Evolutionary conservation across 2,888 invertebrate genomes (phyloP), one percentile per base, ranked within the genome.

Genomic region (Diarsia mendica): DNA sequence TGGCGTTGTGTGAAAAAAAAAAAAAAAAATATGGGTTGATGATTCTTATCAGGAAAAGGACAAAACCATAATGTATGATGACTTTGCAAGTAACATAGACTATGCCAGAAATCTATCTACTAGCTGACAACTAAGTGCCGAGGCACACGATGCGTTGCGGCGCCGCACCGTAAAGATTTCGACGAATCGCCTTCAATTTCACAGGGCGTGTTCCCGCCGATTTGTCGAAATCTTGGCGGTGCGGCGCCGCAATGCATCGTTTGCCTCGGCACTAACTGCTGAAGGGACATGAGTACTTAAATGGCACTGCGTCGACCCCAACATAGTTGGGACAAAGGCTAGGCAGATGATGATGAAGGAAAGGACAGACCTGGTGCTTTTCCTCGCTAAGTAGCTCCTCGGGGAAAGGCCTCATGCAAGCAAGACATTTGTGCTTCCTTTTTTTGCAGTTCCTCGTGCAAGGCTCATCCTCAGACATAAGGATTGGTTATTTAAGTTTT

Each of bases 371-470:
- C 39, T 80, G 67, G 8, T 75, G 75, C 48, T 83, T 80, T 64
- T 85, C 67, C 1, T 77, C 79, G 39, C 77, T 64, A 2, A 74
- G 15, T 0, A 72, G n/a, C 18, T 86, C 77, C 11, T 55, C 11
- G 8, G 48, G 18, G 39, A 39, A 82, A 44, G 20, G 81, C n/a
- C 78, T 67, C 2, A 90, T 53, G 72, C 91, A 91, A 0, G 92
- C 90, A 2, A 89, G 61, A 58, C 90, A 91, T 73, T 89, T 87
- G 13, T 84, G 85, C 13, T 85, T 85, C n/a, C 84, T 72, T 11
- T 87, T 88, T 23, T 87, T 88, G 55, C 90, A 90, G 33, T 83
- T 86, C 23, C 88, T 85, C 0, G 79, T 71, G 69, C 90, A 89
- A 3, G 76, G 70, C 0, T 82, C 70, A 0, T 84, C 67, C 6